phyloP scores from a whole-genome alignment of 2,113 vertebrate genomes.

The Xiphorhynchus elegans region DNA sequence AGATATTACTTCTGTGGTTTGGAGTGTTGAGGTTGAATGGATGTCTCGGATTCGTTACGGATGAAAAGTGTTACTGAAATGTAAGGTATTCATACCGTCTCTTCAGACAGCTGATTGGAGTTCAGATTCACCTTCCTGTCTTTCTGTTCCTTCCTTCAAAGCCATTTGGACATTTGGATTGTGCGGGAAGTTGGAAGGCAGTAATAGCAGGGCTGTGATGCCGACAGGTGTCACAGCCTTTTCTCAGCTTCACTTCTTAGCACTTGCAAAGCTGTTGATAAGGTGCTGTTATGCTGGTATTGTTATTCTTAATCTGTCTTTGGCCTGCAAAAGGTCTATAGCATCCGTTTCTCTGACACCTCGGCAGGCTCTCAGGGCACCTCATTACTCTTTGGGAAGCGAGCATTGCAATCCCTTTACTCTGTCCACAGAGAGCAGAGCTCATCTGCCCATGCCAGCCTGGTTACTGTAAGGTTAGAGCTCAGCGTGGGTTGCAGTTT shows the following conservation, averaged over 20 bases:
- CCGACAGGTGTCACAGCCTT: background rate
- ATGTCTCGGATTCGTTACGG: background rate
- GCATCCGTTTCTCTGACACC: slow-evolving; percentile 25
- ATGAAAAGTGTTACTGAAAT: background rate
- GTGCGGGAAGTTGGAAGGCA: background rate
- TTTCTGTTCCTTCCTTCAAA: slow-evolving; percentile 29
- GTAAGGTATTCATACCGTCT: background rate
- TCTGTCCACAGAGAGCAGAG: background rate
- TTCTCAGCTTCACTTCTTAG: background rate
- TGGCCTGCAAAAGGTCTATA: background rate
- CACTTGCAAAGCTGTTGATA: background rate
- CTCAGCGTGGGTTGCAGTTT: background rate
- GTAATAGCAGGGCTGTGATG: background rate
- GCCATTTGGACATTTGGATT: background rate
- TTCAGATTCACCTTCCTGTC: slow-evolving; percentile 15
- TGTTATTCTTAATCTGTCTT: slow-evolving; percentile 32
- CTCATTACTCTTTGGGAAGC: slow-evolving; percentile 35
- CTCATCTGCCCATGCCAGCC: background rate
- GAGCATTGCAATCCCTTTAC: background rate
- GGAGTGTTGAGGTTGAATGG: slow-evolving; percentile 13
- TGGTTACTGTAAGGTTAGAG: fast-evolving
- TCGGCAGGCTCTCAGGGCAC: background rate
- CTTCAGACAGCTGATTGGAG: background rate
- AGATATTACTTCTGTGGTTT: slow-evolving; percentile 45
- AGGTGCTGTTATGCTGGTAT: slow-evolving; percentile 3